Conservation (phyloP, 2,797 vertebrate species). For the Pseudopleuronectes americanus region DNA sequence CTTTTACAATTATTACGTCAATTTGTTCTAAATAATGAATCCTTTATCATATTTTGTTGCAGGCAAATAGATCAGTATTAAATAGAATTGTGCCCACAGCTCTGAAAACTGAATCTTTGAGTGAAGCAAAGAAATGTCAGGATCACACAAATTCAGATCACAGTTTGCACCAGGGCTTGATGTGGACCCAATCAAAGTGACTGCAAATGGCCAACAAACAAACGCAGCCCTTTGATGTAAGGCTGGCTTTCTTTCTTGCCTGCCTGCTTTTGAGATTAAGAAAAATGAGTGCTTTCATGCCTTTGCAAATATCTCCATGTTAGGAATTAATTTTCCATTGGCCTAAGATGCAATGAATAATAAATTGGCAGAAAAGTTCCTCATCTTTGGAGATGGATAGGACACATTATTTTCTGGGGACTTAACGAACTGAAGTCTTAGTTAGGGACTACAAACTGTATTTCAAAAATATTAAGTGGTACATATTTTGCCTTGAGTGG, state of each 20-base stretch:
- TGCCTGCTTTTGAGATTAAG: constrained; percentile 65
- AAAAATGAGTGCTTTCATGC: constrained; percentile 75
- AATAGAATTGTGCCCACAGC: neutral
- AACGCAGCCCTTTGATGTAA: constrained; percentile 70
- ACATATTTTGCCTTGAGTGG: too few relatives aligned
- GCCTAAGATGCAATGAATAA: constrained; percentile 76
- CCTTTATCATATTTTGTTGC: neutral
- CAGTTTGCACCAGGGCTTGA: constrained; percentile 47
- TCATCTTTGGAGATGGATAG: constrained; percentile 66
- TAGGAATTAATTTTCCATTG: constrained; percentile 76
- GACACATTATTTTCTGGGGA: constrained; percentile 60
- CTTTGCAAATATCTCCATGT: constrained; percentile 76
- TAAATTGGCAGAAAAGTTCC: constrained; percentile 71
- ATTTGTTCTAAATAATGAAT: neutral
- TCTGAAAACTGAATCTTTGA: constrained; percentile 17
- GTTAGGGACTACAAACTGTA: constrained; percentile 20
- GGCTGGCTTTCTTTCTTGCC: constrained; percentile 55
- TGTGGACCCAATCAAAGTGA: constrained; percentile 70
- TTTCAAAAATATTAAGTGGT: constrained; percentile 34
- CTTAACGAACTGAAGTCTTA: constrained; percentile 56
- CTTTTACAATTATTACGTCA: neutral
- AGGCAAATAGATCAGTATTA: neutral
- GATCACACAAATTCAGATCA: constrained; percentile 53
- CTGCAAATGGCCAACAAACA: constrained; percentile 68
- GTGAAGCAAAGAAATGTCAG: constrained; percentile 56